Evolutionary conservation across 2,888 invertebrate species (phyloP).

Genomic region (Nudaria mundana): DNA sequence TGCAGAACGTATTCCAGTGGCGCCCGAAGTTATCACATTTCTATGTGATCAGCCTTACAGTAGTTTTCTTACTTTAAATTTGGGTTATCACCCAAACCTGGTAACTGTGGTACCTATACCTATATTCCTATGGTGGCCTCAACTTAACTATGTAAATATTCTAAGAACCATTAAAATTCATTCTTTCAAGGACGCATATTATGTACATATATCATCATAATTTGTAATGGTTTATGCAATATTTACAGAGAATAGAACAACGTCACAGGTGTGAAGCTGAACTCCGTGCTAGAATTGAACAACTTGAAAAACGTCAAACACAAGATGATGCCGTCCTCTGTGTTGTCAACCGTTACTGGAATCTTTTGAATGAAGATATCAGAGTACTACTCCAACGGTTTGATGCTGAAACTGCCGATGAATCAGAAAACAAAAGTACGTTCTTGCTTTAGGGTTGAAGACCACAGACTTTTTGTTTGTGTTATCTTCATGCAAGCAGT

Average conservation of each 20-base stretch:
- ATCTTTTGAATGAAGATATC: conserved; percentile 98
- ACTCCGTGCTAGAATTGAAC: conserved; percentile 94
- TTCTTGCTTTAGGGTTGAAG: conserved; percentile 1
- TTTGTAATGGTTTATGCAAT: background rate
- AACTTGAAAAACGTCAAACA: conserved; percentile 95
- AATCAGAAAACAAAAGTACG: conserved; percentile 95
- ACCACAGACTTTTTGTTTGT: background rate
- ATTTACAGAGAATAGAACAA: conserved; percentile 90
- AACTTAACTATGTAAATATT: too few species aligned
- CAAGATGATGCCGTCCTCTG: conserved; percentile 99
- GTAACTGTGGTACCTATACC: too few species aligned
- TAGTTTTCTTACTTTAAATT: too few species aligned
- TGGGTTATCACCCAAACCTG: too few species aligned
- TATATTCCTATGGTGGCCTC: too few species aligned
- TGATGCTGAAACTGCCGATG: conserved; percentile 98
- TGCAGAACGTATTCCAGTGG: too few species aligned
- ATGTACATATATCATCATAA: background rate
- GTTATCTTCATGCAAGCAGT: too few species aligned
- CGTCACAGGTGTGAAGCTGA: conserved; percentile 94
- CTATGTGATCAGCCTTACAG: too few species aligned
- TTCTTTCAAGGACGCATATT: background rate
- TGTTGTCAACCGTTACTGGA: conserved; percentile 98
- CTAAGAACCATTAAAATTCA: too few species aligned
- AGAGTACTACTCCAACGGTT: conserved; percentile 96
- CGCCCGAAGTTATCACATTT: too few species aligned